phyloP scores from a whole-genome alignment of 2,797 vertebrate species.

The Hemibagrus guttatus region DNA sequence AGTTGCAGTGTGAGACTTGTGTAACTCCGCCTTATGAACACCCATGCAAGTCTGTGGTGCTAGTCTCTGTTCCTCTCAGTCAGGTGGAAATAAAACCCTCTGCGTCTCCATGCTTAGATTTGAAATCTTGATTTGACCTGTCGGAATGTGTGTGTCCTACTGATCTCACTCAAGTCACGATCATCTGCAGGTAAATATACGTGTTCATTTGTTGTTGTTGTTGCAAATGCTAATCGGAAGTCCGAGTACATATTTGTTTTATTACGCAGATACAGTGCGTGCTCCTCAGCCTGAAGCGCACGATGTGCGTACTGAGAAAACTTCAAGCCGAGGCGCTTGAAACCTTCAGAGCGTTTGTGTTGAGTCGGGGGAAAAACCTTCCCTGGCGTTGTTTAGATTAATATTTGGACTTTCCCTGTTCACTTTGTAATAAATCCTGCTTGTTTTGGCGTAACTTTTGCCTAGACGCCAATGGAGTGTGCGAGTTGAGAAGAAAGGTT shows the following conservation, averaged over 20 bases:
- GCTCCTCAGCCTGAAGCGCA: background rate
- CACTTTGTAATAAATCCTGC: background rate
- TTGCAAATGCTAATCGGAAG: background rate
- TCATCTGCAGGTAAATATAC: constrained; percentile 43
- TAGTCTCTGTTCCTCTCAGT: constrained; percentile 15
- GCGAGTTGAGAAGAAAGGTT: background rate
- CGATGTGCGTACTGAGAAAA: background rate
- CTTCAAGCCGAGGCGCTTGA: no score
- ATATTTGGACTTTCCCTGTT: background rate
- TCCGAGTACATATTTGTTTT: background rate
- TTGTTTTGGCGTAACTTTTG: background rate
- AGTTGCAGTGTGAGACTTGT: background rate
- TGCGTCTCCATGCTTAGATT: background rate
- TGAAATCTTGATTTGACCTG: background rate
- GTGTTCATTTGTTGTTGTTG: background rate
- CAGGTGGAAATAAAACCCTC: constrained; percentile 27
- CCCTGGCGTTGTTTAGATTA: background rate
- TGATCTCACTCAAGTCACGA: background rate
- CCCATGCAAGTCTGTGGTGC: no score
- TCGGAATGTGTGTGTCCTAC: constrained; percentile 30
- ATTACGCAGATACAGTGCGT: background rate
- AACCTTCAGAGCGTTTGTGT: no score
- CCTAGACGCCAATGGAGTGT: background rate
- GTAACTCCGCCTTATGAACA: constrained; percentile 27
- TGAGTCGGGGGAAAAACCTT: background rate